phyloP scores from a whole-genome alignment of 2,113 vertebrate genomes.

The Takifugu flavidus region DNA sequence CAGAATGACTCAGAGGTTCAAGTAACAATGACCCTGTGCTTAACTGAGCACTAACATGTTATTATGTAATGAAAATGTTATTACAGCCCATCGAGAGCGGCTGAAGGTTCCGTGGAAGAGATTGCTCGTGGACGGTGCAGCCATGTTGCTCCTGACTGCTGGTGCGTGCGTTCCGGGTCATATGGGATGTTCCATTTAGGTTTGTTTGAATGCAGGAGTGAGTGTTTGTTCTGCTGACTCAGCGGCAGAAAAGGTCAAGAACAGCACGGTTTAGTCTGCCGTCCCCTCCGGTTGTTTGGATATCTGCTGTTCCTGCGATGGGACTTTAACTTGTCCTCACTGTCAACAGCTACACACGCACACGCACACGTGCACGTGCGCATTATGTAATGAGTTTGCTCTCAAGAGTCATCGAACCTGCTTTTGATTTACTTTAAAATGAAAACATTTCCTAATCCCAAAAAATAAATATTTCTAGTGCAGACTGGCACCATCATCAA shows the following conservation, averaged over 20 bases:
- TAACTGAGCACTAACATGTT: neutral
- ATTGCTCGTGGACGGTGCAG: no score
- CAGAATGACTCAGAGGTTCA: conserved; percentile 2
- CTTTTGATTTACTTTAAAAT: neutral
- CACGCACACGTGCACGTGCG: no score
- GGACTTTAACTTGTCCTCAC: conserved; percentile 22
- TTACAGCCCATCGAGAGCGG: neutral
- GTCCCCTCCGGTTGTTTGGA: conserved; percentile 6
- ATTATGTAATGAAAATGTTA: neutral
- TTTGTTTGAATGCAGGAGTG: no score
- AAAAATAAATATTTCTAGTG: neutral
- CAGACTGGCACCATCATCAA: neutral
- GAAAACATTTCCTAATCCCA: neutral
- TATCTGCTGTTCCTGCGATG: conserved; percentile 34
- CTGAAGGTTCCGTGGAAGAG: no score
- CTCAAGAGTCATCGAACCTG: neutral
- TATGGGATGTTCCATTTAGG: no score
- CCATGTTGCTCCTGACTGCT: no score
- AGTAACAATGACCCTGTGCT: neutral
- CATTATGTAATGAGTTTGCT: no score
- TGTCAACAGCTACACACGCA: neutral
- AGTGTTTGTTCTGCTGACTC: neutral
- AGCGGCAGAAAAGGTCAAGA: neutral
- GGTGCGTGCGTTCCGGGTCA: no score
- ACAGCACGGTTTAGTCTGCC: no score